Percentiles rank a stretch among this genome's conserved stretches.
phyloP scores from a whole-genome alignment of 2,113 vertebrate species.

The Alethe castanea region DNA sequence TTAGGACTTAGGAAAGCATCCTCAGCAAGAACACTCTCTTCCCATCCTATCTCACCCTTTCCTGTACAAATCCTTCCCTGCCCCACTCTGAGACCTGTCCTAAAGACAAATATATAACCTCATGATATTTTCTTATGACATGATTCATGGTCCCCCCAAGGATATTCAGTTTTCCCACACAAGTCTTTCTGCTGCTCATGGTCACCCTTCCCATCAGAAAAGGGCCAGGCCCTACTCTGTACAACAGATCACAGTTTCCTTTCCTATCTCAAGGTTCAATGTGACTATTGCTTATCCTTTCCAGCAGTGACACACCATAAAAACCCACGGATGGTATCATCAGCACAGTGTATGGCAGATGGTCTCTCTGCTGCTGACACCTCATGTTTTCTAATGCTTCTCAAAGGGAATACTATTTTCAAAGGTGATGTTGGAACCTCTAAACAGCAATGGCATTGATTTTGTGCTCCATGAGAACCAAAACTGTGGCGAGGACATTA shows the following conservation, averaged over 20 bases:
- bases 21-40: not conserved
- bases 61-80: no score
- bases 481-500: fast-evolving
- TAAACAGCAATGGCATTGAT: not conserved
- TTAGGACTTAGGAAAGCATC: not conserved
- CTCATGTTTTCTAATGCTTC: not conserved
- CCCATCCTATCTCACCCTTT: not conserved
- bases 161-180: not conserved
- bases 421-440: not conserved
- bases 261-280: no score
- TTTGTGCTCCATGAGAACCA: not conserved
- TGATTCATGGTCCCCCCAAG: not conserved
- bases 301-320: not conserved
- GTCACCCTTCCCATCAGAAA: not conserved
- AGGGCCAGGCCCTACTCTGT: not conserved
- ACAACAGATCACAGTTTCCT: not conserved
- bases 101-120: not conserved
- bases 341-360: no score
- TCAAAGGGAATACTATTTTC: fast-evolving
- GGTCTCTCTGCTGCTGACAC: not conserved
- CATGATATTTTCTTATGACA: no score
- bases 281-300: not conserved
- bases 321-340: not conserved
- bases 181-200: not conserved
- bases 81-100: fast-evolving